phyloP scores from a whole-genome alignment of 2,797 vertebrate species.

The Catamblyrhynchus diadema region DNA sequence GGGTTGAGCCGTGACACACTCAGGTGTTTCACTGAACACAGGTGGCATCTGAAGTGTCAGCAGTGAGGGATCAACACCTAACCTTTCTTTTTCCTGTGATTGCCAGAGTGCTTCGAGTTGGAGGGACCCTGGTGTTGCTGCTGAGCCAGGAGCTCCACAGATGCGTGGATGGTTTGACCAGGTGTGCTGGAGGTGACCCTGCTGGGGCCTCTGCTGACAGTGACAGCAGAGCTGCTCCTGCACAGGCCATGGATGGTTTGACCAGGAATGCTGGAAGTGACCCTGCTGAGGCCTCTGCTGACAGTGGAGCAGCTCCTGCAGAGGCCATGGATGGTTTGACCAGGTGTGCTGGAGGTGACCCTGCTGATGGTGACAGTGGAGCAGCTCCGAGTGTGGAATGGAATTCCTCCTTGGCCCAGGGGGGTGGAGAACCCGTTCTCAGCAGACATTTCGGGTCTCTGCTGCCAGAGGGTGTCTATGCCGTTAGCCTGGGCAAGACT shows the following conservation, averaged over 20 bases:
- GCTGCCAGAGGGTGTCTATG: conserved; percentile 65
- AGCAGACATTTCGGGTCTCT: background rate
- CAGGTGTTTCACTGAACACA: background rate
- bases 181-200: background rate
- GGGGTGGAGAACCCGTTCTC: background rate
- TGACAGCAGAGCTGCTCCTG: too few species aligned
- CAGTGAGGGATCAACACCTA: background rate
- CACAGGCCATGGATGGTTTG: too few species aligned
- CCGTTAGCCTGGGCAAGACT: conserved; percentile 86
- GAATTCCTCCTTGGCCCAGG: background rate
- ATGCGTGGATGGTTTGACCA: conserved; percentile 56
- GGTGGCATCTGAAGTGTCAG: background rate
- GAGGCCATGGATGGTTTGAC: too few species aligned
- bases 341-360: too few species aligned
- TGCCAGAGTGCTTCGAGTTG: conserved; percentile 82
- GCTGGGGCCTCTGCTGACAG: background rate
- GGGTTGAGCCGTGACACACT: background rate
- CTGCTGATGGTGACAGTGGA: background rate
- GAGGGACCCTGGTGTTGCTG: conserved; percentile 83
- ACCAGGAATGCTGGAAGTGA: too few species aligned
- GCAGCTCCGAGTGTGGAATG: background rate
- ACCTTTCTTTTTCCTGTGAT: background rate
- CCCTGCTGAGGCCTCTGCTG: too few species aligned
- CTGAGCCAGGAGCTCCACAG: conserved; percentile 82
- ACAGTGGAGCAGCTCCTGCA: too few species aligned